A percentile compares a stretch with the other conserved stretches of the same genome.
Conservation (phyloP, 2,113 vertebrate genomes). For the Corythaixoides concolor region DNA sequence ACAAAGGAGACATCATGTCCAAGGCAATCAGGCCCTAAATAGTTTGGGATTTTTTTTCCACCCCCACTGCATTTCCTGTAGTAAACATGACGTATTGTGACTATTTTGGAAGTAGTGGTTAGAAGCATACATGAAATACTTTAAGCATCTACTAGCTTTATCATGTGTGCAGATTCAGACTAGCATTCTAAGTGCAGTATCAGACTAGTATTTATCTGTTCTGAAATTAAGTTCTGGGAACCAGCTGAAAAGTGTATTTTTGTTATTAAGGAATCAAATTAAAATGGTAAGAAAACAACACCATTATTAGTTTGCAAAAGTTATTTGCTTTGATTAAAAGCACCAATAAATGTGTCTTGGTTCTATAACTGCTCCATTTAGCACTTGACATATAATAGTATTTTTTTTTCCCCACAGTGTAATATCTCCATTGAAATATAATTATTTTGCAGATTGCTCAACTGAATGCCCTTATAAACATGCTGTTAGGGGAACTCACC, state of each 20-base stretch:
- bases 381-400: slow-evolving; percentile 76
- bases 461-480: slow-evolving; percentile 91
- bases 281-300: slow-evolving; percentile 71
- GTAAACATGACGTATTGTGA: not conserved
- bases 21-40: not conserved
- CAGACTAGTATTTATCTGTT: slow-evolving; percentile 9
- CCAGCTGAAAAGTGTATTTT: slow-evolving; percentile 67
- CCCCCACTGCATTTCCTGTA: not conserved
- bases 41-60: too few species aligned
- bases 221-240: slow-evolving; percentile 50
- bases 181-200: not conserved
- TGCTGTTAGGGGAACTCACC: slow-evolving; percentile 87
- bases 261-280: slow-evolving; percentile 74
- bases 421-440: slow-evolving; percentile 85
- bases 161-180: not conserved
- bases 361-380: slow-evolving; percentile 78
- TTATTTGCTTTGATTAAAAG: slow-evolving; percentile 82
- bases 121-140: not conserved
- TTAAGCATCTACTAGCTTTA: not conserved
- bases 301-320: slow-evolving; percentile 73
- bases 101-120: not conserved
- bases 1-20: not conserved
- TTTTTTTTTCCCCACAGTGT: slow-evolving; percentile 63
- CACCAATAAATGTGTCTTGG: slow-evolving; percentile 75
- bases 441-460: slow-evolving; percentile 92